Evolutionary conservation across 2,113 vertebrate species (phyloP), one percentile per base, ranked within the genome.

Genomic region (Periophthalmus modestus): DNA sequence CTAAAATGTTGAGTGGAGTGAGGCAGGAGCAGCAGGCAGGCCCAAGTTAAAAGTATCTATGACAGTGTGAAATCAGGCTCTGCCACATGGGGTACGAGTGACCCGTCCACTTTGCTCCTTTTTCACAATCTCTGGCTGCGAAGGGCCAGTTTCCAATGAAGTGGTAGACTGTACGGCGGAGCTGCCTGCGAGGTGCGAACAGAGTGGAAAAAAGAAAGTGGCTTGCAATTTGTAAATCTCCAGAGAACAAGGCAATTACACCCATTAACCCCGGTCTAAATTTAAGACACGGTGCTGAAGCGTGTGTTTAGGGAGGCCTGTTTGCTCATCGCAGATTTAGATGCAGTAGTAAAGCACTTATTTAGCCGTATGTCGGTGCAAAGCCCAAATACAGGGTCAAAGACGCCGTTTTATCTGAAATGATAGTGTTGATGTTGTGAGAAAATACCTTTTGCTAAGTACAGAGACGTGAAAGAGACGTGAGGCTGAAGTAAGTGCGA

Each of bases 281-380:
- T 48, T 67, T 58, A 58, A 65, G 1, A 65, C 19, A 6, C 4
- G 54, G 58, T 23, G 66, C 39, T 66, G 28, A 55, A 23, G 21
- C 14, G 23, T 21, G 16, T 23, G 34, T 46, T 72, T 71, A 36
- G 28, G 73, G 66, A 52, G 9, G 13, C 18, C 14, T 48, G n/a
- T 48, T 39, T 65, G 43, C 28, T 67, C 15, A 47, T 39, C 21
- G 21, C 24, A 21, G 55, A 36, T 80, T 77, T 43, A 9, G 52
- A 34, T 62, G 15, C n/a, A 33, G 19, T 43, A 28, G 59, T n/a
- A 21, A 7, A 66, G 59, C 52, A 59, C 66, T 55, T 65, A 43
- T 47, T 66, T 54, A 65, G 16, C 33, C 3, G 58, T 28, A 72
- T 68, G 72, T 73, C 58, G 75, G 78, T 74, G 75, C 73, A 68